These are phyloP conservation scores for Okamejei kenojei DNA, from an alignment of 2,797 vertebrate species.

Conservation along the genomic window DNA sequence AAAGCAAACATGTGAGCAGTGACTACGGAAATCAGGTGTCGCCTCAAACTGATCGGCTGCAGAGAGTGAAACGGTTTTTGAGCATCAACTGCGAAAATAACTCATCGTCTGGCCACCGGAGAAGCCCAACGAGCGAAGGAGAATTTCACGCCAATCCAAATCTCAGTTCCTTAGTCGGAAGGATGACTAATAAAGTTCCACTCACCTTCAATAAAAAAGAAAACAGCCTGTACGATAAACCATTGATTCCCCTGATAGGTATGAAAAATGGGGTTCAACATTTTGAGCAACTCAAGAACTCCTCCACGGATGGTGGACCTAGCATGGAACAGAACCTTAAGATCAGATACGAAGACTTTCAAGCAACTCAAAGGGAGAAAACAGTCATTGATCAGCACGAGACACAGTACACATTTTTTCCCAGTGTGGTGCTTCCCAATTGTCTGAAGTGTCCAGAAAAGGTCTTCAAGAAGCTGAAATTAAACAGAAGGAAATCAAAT, in stretches of 20 bases:
- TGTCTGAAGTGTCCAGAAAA: constrained; percentile 83
- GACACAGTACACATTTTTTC: constrained; percentile 97
- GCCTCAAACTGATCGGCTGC: constrained; percentile 61
- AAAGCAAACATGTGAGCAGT: constrained; percentile 55
- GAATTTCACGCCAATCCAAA: constrained; percentile 56
- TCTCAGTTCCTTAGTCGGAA: constrained; percentile 59
- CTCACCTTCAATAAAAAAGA: constrained; percentile 60
- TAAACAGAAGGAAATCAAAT: constrained; percentile 68
- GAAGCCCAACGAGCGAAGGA: constrained; percentile 57
- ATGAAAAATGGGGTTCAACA: constrained; percentile 21
- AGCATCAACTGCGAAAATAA: constrained; percentile 80
- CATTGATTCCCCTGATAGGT: constrained; percentile 3
- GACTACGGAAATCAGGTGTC: constrained; percentile 7
- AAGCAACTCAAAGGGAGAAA: constrained; percentile 86
- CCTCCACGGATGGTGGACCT: constrained; percentile 49
- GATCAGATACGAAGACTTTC: constrained; percentile 94
- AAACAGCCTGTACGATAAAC: constrained; percentile 45
- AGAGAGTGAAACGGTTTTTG: constrained; percentile 74
- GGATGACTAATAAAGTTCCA: constrained; percentile 57
- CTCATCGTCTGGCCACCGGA: constrained; percentile 56
- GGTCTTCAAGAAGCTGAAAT: constrained; percentile 69
- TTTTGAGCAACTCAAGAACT: constrained; percentile 1
- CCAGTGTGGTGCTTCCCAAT: constrained; percentile 95
- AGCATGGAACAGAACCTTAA: constrained; percentile 80
- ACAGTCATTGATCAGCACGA: constrained; percentile 88